Evolutionary conservation across 2,888 invertebrate genomes (phyloP).

Genomic region (Micoletzkya japonica): DNA sequence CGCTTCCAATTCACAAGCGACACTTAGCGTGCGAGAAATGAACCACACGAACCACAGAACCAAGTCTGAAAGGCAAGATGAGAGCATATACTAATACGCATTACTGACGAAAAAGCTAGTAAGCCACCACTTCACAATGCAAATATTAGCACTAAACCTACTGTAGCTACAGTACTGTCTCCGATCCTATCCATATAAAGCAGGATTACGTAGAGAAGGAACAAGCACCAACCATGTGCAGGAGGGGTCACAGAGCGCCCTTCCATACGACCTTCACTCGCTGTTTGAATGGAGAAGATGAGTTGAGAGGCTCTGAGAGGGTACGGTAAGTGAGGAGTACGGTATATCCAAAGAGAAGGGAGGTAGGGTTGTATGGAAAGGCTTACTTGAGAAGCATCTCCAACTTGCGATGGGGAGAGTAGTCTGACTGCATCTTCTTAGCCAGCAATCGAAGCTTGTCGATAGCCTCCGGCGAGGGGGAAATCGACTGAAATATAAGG

Average conservation of each 20-base stretch:
- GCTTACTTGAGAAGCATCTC: conserved; percentile 74
- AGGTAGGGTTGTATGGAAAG: too few relatives aligned
- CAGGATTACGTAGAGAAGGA: too few relatives aligned
- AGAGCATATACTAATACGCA: conserved; percentile 5
- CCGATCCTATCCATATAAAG: not conserved
- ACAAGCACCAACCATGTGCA: too few relatives aligned
- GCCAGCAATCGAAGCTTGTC: conserved; percentile 76
- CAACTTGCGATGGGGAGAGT: conserved; percentile 88
- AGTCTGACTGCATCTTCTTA: conserved; percentile 83
- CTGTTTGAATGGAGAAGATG: too few relatives aligned
- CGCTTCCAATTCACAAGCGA: conserved; percentile 90
- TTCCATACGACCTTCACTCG: too few relatives aligned
- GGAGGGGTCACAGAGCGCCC: too few relatives aligned
- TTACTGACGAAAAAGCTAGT: not conserved
- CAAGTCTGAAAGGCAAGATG: conserved; percentile 77
- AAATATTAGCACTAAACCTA: too few relatives aligned
- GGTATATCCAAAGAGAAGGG: too few relatives aligned
- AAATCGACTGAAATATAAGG: conserved; percentile 30
- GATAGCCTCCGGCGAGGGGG: conserved; percentile 67
- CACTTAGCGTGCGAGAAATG: conserved; percentile 83
- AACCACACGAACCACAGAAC: conserved; percentile 89
- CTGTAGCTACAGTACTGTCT: not conserved
- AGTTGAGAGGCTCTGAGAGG: too few relatives aligned
- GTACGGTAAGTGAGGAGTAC: too few relatives aligned
- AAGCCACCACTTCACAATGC: not conserved